Percentiles rank a stretch among this genome's conserved stretches.
Evolutionary conservation across 2,797 vertebrate species (phyloP).

Genomic region (Miichthys miiuy): DNA sequence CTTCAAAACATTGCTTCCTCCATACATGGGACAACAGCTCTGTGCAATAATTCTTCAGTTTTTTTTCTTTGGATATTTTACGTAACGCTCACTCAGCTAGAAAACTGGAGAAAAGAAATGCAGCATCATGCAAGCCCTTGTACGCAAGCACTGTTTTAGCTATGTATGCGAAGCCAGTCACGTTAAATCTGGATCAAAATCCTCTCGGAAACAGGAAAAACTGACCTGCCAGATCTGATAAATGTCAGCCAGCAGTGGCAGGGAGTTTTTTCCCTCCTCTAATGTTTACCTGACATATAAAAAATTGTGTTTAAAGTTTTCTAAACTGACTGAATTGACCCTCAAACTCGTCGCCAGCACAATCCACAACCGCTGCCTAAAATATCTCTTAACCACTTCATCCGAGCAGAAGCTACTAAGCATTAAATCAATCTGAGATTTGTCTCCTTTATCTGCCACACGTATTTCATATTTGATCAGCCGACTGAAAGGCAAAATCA

Average conservation of each 20-base stretch:
- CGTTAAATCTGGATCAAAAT: constrained; percentile 56
- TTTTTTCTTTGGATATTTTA: constrained; percentile 51
- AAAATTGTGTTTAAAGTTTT: constrained; percentile 64
- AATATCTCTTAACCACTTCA: constrained; percentile 28
- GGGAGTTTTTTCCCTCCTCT: neutral
- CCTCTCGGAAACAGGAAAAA: constrained; percentile 31
- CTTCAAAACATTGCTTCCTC: constrained; percentile 12
- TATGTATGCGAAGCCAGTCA: constrained; percentile 45
- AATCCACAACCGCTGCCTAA: constrained; percentile 30
- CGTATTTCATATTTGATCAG: constrained; percentile 55
- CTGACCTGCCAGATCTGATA: constrained; percentile 43
- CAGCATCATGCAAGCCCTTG: constrained; percentile 73
- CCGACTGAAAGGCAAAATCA: constrained; percentile 51
- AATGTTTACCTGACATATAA: neutral
- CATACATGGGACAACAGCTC: constrained; percentile 20
- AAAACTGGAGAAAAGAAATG: constrained; percentile 66
- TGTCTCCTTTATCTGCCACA: constrained; percentile 53
- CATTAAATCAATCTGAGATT: constrained; percentile 52
- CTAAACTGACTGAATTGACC: constrained; percentile 40
- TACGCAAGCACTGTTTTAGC: constrained; percentile 51
- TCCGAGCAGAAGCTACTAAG: constrained; percentile 36
- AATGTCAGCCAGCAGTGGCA: constrained; percentile 27
- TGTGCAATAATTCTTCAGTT: constrained; percentile 38
- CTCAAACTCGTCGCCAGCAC: constrained; percentile 33
- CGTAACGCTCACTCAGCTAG: constrained; percentile 62